Evolutionary conservation across 2,797 vertebrate genomes (phyloP).

Genomic region (Chaetophractus vellerosus): DNA sequence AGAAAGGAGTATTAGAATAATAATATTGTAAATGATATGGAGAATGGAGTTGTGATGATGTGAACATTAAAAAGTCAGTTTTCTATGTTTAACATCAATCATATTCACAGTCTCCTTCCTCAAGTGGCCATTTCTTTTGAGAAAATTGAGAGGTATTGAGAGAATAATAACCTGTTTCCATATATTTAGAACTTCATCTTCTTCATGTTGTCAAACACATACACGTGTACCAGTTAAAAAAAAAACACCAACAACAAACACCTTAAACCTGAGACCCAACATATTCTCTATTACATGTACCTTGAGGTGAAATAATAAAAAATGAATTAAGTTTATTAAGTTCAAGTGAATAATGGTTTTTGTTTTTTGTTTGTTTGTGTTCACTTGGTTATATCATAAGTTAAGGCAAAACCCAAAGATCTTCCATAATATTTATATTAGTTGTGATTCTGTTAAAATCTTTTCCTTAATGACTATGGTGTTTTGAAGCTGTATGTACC

Average conservation of each 20-base stretch:
- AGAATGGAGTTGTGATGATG: neutral
- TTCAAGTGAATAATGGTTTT: neutral
- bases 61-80: neutral
- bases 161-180: neutral
- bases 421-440: neutral
- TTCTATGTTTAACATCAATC: neutral
- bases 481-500: no score
- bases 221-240: neutral
- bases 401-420: neutral
- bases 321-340: conserved; percentile 2
- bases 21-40: neutral
- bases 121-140: neutral
- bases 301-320: neutral
- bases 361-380: neutral
- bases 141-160: neutral
- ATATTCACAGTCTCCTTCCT: neutral
- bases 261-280: rapidly evolving
- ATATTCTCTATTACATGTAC: neutral
- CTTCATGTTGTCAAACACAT: neutral
- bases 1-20: neutral
- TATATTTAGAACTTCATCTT: neutral
- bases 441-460: neutral
- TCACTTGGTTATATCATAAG: neutral
- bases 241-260: neutral
- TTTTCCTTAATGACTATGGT: neutral